These are phyloP conservation scores for Scylla paramamosain DNA, from an alignment of 1,140 invertebrate genomes.

Conservation along the genomic window DNA sequence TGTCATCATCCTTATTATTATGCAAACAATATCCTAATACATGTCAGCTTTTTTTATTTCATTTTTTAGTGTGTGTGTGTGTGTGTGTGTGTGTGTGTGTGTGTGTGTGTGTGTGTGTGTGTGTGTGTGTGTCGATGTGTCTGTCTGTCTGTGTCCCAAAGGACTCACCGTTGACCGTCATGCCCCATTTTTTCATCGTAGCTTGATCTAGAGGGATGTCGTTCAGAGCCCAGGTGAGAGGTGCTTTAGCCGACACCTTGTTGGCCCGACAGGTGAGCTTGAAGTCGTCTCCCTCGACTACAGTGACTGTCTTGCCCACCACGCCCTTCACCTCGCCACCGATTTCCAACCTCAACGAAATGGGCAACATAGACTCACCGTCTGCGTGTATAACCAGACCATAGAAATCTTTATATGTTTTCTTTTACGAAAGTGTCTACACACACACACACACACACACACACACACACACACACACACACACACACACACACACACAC, in stretches of 20 bases:
- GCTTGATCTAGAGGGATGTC: not conserved
- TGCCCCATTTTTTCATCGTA: not conserved
- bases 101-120: too few relatives aligned
- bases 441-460: not conserved
- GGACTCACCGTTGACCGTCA: not conserved
- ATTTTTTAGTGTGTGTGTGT: too few relatives aligned
- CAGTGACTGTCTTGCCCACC: not conserved
- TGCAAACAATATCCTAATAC: too few relatives aligned
- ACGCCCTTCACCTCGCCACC: not conserved
- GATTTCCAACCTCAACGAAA: not conserved
- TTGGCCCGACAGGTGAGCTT: slow-evolving; percentile 32
- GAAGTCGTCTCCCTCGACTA: slow-evolving; percentile 39
- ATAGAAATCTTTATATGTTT: not conserved
- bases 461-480: not conserved
- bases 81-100: too few relatives aligned
- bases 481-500: slow-evolving; percentile 10
- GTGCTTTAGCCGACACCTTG: not conserved
- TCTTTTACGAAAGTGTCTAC: not conserved
- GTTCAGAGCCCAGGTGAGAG: slow-evolving; percentile 22
- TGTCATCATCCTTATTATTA: too few relatives aligned
- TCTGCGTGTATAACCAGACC: not conserved
- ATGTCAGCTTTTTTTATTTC: too few relatives aligned
- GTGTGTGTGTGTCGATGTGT: too few relatives aligned
- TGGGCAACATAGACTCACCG: not conserved
- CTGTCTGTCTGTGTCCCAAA: not conserved